Evolutionary conservation across 2,113 vertebrate species (phyloP).

Genomic region (Ellobius talpinus): DNA sequence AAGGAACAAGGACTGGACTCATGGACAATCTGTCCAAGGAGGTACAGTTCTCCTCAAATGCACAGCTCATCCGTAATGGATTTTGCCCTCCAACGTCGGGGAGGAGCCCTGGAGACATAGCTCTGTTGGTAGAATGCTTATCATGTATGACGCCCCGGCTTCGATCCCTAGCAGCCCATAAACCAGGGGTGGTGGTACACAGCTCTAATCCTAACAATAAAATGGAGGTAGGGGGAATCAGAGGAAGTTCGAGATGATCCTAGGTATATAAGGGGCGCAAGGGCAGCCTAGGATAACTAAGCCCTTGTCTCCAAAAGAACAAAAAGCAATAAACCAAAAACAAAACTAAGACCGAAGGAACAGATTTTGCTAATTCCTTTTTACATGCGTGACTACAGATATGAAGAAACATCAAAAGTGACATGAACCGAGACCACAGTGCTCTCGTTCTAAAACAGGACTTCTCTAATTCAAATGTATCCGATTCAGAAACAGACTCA

Average conservation of each 20-base stretch:
- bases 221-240: not conserved
- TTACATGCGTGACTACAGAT: not conserved
- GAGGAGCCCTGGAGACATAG: too few species aligned
- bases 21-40: accelerated
- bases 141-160: not conserved
- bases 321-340: not conserved
- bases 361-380: not conserved
- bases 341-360: not conserved
- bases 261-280: not conserved
- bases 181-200: not conserved
- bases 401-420: not conserved
- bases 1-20: not conserved
- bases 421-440: not conserved
- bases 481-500: not conserved
- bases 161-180: not conserved
- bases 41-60: too few species aligned
- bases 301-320: too few species aligned
- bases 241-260: not conserved
- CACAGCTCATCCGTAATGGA: not conserved
- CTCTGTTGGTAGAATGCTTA: not conserved
- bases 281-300: not conserved
- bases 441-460: not conserved
- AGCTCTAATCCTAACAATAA: not conserved
- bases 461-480: conserved; percentile 13
- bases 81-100: not conserved